Percentiles rank a stretch among this genome's conserved stretches.
phyloP scores from a whole-genome alignment of 2,797 vertebrate genomes.

The Danio albolineatus region DNA sequence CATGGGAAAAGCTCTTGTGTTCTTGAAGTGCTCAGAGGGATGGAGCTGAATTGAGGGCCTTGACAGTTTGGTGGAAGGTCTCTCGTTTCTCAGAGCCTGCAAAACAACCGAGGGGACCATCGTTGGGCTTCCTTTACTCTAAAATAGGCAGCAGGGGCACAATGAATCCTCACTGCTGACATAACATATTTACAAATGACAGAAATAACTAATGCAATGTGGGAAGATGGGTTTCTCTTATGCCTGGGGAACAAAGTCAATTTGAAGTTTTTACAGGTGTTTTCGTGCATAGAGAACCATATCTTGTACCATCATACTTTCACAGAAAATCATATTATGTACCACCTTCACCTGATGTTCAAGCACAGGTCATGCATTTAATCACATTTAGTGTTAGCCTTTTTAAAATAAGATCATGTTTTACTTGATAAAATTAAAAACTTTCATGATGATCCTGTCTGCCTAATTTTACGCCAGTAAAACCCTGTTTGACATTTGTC shows the following conservation, averaged over 20 bases:
- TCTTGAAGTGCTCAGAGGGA: constrained; percentile 31
- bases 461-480: too few species aligned
- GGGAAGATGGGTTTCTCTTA: background rate
- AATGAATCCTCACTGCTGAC: constrained; percentile 21
- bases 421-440: too few species aligned
- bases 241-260: background rate
- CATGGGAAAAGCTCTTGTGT: constrained; percentile 24
- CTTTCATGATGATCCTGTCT: too few species aligned
- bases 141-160: constrained; percentile 20
- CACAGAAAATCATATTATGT: too few species aligned
- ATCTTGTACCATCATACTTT: too few species aligned
- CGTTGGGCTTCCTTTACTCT: background rate
- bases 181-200: constrained; percentile 16
- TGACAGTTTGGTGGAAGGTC: constrained; percentile 35
- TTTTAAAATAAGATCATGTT: too few species aligned
- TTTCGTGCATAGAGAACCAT: too few species aligned
- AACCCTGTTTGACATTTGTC: background rate
- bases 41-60: constrained; percentile 6
- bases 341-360: too few species aligned
- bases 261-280: background rate
- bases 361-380: too few species aligned
- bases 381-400: too few species aligned
- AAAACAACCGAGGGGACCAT: constrained; percentile 5
- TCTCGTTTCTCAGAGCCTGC: constrained; percentile 25
- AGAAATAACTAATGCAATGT: constrained; percentile 1